Conservation (phyloP, 2,888 invertebrate species). For the Mythimna loreyi region DNA sequence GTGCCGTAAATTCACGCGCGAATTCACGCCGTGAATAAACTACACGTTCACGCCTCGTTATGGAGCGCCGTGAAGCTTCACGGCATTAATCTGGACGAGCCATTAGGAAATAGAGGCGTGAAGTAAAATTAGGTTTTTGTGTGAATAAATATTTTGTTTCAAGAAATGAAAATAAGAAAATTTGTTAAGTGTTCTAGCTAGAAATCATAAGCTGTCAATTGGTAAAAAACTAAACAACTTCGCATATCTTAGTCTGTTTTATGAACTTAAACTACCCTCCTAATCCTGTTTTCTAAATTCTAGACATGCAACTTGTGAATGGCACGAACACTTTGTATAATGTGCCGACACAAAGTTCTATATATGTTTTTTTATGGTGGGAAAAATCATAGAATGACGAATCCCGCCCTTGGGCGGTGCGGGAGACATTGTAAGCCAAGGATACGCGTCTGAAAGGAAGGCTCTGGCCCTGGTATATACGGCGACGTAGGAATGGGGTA, state of each 20-base stretch:
- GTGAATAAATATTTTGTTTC: neutral
- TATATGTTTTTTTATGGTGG: neutral
- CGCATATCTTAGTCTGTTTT: constrained; percentile 7
- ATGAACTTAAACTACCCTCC: constrained; percentile 18
- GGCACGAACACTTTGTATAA: constrained; percentile 1
- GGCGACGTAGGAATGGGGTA: too few relatives aligned
- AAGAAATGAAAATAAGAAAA: neutral
- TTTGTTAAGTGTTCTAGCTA: neutral
- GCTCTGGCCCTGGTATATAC: too few relatives aligned
- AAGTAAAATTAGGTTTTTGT: neutral
- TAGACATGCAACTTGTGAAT: constrained; percentile 25
- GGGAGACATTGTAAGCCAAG: too few relatives aligned
- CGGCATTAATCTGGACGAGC: too few relatives aligned
- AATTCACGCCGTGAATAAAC: too few relatives aligned
- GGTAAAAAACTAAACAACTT: neutral
- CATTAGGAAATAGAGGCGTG: neutral
- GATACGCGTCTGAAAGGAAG: too few relatives aligned
- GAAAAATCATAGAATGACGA: too few relatives aligned
- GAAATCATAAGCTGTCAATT: too few relatives aligned
- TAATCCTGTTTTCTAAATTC: constrained; percentile 46
- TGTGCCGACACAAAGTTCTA: constrained; percentile 11
- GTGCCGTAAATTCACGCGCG: too few relatives aligned
- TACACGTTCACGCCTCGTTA: too few relatives aligned
- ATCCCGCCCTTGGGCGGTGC: too few relatives aligned
- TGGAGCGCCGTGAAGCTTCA: too few relatives aligned